Percentiles rank a stretch among this genome's conserved stretches.
These are phyloP conservation scores for Mustela lutreola DNA, from an alignment of 2,113 vertebrate species.

Conservation along the genomic window DNA sequence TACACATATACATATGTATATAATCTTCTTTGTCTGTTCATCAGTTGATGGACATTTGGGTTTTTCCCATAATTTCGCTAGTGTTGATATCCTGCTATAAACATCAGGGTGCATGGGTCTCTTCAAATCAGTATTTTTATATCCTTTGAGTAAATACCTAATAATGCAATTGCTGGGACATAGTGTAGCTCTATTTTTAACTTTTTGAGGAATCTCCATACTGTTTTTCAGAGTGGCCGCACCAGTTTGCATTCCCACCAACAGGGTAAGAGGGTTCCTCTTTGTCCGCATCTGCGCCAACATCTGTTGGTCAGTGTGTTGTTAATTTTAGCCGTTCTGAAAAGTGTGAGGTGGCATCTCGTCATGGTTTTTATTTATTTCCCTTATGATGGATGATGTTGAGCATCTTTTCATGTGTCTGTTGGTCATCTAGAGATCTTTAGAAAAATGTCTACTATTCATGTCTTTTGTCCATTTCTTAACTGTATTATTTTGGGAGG, in stretches of 20 bases:
- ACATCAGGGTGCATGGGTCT: not conserved
- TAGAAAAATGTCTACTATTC: not conserved
- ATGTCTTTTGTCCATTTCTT: not conserved
- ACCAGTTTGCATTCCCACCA: not conserved
- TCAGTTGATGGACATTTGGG: not conserved
- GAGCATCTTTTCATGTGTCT: not conserved
- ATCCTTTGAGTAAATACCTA: not conserved
- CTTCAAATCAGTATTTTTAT: not conserved
- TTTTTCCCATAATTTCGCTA: not conserved
- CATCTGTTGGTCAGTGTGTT: not conserved
- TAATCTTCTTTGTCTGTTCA: not conserved
- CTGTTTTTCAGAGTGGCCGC: not conserved
- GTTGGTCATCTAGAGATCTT: not conserved
- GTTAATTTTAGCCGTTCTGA: not conserved
- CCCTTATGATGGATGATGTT: not conserved
- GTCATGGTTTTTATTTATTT: not conserved
- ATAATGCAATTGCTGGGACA: not conserved
- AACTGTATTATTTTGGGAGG: not conserved
- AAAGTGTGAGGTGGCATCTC: not conserved
- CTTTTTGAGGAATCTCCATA: not conserved
- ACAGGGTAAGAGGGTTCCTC: not conserved
- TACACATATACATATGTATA: too few relatives aligned
- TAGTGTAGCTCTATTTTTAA: not conserved
- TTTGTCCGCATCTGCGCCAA: not conserved
- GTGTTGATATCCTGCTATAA: not conserved